Conservation (phyloP, 2,113 vertebrate genomes). For the Glareola pratincola region DNA sequence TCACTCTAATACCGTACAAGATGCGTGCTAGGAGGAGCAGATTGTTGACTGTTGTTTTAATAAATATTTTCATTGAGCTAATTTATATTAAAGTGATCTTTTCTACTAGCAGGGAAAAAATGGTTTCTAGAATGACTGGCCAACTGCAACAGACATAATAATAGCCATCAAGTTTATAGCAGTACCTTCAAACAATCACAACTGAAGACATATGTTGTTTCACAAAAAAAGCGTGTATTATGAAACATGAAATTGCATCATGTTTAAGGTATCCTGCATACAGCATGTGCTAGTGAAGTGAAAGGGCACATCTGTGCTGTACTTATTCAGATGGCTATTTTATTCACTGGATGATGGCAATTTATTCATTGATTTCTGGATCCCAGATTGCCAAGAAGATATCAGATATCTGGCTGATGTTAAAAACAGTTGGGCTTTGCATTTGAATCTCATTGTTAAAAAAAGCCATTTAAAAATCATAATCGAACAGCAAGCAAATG, state of each 20-base stretch:
- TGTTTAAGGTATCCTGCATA: constrained; percentile 31
- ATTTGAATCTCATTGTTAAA: not conserved
- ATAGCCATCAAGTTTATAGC: not conserved
- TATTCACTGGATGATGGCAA: constrained; percentile 22
- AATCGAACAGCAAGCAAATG: not conserved
- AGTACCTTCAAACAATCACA: not conserved
- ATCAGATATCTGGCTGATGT: constrained; percentile 9
- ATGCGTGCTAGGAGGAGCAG: constrained; percentile 27
- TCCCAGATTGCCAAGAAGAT: constrained; percentile 19
- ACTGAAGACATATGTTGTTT: constrained; percentile 2
- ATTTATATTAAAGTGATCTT: constrained; percentile 37
- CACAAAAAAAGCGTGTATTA: not conserved
- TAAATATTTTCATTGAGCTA: constrained; percentile 55
- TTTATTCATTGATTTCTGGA: constrained; percentile 61
- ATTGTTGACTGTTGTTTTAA: constrained; percentile 54
- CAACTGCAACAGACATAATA: not conserved
- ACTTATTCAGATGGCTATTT: constrained; percentile 10
- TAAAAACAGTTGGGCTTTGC: constrained; percentile 1
- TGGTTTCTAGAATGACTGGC: not conserved
- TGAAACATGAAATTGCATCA: not conserved
- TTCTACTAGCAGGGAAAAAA: not conserved
- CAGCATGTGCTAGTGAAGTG: not conserved
- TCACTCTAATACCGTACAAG: not conserved
- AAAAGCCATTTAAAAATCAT: not conserved
- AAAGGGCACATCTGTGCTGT: constrained; percentile 45